Evolutionary conservation across 1,140 invertebrate genomes (phyloP).

Genomic region (Drosophila parabipectinata): DNA sequence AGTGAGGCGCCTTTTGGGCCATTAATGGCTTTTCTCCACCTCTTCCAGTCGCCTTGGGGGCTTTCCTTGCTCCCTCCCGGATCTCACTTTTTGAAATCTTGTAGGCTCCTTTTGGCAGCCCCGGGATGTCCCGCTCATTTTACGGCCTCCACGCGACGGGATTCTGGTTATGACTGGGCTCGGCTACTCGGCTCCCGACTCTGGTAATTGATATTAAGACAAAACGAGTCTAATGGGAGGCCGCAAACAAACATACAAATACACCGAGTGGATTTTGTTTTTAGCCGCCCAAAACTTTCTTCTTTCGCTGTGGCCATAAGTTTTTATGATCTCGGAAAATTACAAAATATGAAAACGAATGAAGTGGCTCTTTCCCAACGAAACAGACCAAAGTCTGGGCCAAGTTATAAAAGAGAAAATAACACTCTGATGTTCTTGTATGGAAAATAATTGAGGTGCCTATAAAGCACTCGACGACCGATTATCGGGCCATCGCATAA

Average conservation of each 20-base stretch:
- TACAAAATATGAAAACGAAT: slow-evolving; percentile 57
- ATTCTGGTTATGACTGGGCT: slow-evolving; percentile 39
- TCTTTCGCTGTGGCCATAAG: slow-evolving; percentile 40
- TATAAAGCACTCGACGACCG: slow-evolving; percentile 7
- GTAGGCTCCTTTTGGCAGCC: not conserved
- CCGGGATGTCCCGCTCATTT: slow-evolving; percentile 26
- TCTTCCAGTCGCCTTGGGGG: not conserved
- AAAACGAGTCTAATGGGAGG: slow-evolving; percentile 64
- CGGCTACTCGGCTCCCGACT: not conserved
- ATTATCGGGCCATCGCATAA: slow-evolving; percentile 34
- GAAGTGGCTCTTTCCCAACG: not conserved
- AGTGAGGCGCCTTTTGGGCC: slow-evolving; percentile 44
- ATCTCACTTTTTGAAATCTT: not conserved
- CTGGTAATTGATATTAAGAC: slow-evolving; percentile 72
- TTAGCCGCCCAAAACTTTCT: slow-evolving; percentile 44
- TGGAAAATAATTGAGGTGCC: not conserved
- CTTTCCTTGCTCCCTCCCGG: not conserved
- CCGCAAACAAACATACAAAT: slow-evolving; percentile 43
- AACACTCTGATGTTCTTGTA: not conserved
- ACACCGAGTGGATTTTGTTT: slow-evolving; percentile 59
- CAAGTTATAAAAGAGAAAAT: slow-evolving; percentile 21
- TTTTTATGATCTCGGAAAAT: slow-evolving; percentile 60
- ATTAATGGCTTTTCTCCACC: slow-evolving; percentile 32
- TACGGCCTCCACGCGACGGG: slow-evolving; percentile 55
- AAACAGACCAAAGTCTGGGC: slow-evolving; percentile 23